Evolutionary conservation across 2,888 invertebrate species (phyloP), one percentile per base, ranked within the genome.

Genomic region (Sympetrum striolatum): DNA sequence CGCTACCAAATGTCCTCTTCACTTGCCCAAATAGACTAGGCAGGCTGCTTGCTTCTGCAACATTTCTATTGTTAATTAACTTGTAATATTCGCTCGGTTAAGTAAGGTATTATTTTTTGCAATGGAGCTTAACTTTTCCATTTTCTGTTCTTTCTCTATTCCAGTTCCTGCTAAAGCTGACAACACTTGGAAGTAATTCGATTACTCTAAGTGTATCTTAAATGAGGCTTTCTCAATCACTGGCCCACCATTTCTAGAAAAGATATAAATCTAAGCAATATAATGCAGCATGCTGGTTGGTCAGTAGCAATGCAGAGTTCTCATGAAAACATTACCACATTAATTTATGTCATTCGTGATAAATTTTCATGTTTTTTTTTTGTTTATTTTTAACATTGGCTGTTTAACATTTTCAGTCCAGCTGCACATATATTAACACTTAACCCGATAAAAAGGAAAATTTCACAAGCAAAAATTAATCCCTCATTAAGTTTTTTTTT

Each of bases 261-360:
- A 60, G 14, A 60, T 37, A 58, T 15, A 60, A 37, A 60, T 86
- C 86, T 37, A 86, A 86, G 86, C 22, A 60, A 86, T 58, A n/a
- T 37, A 39, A 60, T 64, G 35, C 60, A 86, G 53, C 58, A 22
- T 86, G 60, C 86, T 37, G 22, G 37, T 60, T 37, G 60, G 64
- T 64, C 37, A 37, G 60, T 86, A 86, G 86, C 60, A 86, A 60
- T 86, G 86, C 37, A 37, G 86, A 86, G 86, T 86, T 86, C 86
- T 86, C 86, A 86, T 86, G 60, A 86, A 86, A 86, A 86, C 86
- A 86, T 86, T 60, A 86, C 86, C 86, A 86, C 60, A 35, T 86
- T 37, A 60, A 37, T 86, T 86, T 86, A 86, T 86, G 86, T 86
- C 60, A 35, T 60, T 64, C 60, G 86, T 86, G 60, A 86, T 86